A percentile compares a stretch with the other conserved stretches of the same genome.
Evolutionary conservation across 2,797 vertebrate species (phyloP).

Genomic region (Moxostoma hubbsi): DNA sequence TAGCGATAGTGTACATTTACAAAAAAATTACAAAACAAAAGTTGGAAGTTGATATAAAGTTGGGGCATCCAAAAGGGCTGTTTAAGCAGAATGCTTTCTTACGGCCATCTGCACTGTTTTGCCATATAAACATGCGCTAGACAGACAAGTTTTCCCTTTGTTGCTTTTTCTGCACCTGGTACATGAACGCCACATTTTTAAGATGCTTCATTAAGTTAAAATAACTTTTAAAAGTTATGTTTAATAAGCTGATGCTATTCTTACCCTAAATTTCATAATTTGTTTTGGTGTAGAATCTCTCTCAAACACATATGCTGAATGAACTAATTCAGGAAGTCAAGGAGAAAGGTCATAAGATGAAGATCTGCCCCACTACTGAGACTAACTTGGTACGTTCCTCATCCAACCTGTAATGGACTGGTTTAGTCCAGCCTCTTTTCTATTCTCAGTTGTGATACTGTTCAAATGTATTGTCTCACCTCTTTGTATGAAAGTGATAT

Average conservation of each 20-base stretch:
- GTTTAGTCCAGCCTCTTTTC: not conserved
- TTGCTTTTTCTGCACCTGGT: too few species aligned
- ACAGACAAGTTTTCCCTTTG: too few species aligned
- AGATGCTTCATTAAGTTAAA: too few species aligned
- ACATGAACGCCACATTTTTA: too few species aligned
- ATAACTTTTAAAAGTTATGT: not conserved
- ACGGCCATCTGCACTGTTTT: too few species aligned
- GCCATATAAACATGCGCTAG: too few species aligned
- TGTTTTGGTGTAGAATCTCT: conserved; percentile 84
- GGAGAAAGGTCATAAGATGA: conserved; percentile 91
- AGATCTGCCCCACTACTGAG: conserved; percentile 85
- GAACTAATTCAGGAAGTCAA: conserved; percentile 93
- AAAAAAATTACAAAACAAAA: not conserved
- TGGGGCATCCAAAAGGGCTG: too few species aligned
- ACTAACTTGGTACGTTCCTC: conserved; percentile 81
- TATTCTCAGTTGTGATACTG: not conserved
- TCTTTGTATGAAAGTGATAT: conserved; percentile 2
- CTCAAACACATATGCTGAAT: conserved; percentile 93
- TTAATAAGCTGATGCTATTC: conserved; percentile 12
- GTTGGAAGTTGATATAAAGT: too few species aligned
- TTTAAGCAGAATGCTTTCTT: too few species aligned
- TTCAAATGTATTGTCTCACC: not conserved
- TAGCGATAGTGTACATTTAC: not conserved
- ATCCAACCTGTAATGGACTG: not conserved
- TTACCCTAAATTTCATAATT: conserved; percentile 7